phyloP scores from a whole-genome alignment of 2,797 vertebrate genomes.

The Smutsia temminckii region DNA sequence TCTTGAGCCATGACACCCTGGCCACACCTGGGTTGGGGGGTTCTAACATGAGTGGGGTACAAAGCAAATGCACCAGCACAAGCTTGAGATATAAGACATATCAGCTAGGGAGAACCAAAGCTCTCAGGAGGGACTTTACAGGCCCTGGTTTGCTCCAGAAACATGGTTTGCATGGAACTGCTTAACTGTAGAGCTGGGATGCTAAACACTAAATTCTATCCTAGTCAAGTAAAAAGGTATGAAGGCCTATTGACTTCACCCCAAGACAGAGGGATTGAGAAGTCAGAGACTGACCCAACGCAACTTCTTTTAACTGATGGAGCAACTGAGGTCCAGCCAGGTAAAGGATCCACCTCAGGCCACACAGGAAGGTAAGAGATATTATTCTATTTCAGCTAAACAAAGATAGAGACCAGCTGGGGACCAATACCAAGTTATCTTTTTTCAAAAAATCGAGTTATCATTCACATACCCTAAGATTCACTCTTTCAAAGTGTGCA shows the following conservation, averaged over 20 bases:
- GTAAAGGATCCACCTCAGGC: background rate
- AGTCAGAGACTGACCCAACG: background rate
- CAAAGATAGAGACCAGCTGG: background rate
- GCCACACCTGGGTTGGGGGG: background rate
- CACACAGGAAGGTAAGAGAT: background rate
- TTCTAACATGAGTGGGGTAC: background rate
- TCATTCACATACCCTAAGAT: background rate
- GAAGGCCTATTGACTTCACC: background rate
- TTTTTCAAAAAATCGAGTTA: background rate
- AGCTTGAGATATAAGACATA: background rate
- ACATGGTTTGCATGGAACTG: background rate
- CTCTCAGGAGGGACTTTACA: background rate
- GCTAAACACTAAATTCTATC: background rate
- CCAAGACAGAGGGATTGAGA: background rate
- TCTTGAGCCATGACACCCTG: background rate
- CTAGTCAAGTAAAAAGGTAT: background rate
- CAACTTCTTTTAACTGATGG: background rate
- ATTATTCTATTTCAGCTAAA: background rate
- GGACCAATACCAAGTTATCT: background rate
- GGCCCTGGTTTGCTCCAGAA: background rate
- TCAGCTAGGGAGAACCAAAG: background rate
- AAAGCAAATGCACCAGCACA: conserved; percentile 12
- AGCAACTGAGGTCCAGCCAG: background rate
- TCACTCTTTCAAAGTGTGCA: background rate
- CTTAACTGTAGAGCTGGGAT: background rate